Conservation (phyloP, 2,888 invertebrate species). For the Boloria selene region DNA sequence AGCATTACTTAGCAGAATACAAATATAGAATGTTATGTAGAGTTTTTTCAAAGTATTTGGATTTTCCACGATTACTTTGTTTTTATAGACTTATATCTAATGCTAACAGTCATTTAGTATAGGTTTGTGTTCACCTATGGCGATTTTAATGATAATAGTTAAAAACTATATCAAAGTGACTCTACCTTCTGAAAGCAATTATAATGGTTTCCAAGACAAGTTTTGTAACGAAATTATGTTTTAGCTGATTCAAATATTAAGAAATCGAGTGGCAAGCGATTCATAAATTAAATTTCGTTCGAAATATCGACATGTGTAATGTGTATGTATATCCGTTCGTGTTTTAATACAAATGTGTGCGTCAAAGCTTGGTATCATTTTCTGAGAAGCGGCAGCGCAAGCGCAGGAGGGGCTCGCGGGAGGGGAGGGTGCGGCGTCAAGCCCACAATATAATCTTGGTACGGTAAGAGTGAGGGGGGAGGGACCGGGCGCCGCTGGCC, state of each 20-base stretch:
- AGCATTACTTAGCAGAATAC: background rate
- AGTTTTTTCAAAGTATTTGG: too few species aligned
- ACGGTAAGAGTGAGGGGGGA: slow-evolving; percentile 35
- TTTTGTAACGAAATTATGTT: background rate
- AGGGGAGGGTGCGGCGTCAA: slow-evolving; percentile 53
- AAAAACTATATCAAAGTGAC: too few species aligned
- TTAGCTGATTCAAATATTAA: slow-evolving; percentile 6
- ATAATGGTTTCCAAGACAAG: background rate
- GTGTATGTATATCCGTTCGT: slow-evolving; percentile 33
- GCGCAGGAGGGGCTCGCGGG: slow-evolving; percentile 45
- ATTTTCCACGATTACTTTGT: too few species aligned
- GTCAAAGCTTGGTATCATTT: slow-evolving; percentile 60
- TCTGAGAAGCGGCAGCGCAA: slow-evolving; percentile 63
- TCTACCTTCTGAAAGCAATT: background rate
- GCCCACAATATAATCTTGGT: slow-evolving; percentile 55
- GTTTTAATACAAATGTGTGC: slow-evolving; percentile 45
- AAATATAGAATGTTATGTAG: too few species aligned
- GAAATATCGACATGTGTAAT: slow-evolving; percentile 46
- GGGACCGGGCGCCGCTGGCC: slow-evolving; percentile 53
- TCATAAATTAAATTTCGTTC: slow-evolving; percentile 49
- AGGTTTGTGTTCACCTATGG: too few species aligned
- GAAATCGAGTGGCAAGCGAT: slow-evolving; percentile 29
- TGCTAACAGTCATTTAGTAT: too few species aligned
- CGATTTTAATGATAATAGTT: too few species aligned
- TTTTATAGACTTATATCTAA: too few species aligned